Evolutionary conservation across 2,888 invertebrate species (phyloP), one percentile per base, ranked within the genome.

Genomic region (Mesochorus sp.): DNA sequence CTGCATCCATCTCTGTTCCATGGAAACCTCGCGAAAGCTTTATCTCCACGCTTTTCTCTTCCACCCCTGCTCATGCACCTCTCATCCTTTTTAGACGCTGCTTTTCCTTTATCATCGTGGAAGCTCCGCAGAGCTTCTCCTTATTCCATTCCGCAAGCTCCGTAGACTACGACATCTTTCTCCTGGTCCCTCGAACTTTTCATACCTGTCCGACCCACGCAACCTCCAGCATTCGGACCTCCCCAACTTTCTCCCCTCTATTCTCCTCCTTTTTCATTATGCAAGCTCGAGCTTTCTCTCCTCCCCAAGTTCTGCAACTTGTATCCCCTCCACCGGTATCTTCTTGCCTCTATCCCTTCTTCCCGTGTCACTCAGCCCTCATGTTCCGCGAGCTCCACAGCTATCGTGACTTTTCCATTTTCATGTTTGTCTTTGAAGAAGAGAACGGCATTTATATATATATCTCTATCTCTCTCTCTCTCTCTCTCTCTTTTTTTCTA

Each of bases 341-440:
- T 34, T 37, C 37, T 37, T 4, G 1, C n/a, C 8, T 24, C 14
- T 1, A 8, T 31, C 19, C 21, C 49, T 6, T 34, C 17, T 24
- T 1, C 10, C 12, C 5, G 10, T 19, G 10, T 19, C 66, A 17
- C 14, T 14, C 42, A 5, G 17, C n/a, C 53, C 51, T 49, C 12
- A 8, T 26, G 10, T 61, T 19, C 19, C 6, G 28, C 14, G 28
- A 39, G 14, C 14, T 59, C 8, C 12, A n/a, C n/a, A 24, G 59
- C 39, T 37, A 24, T 3, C 12, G 24, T 3, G 14, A 21, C 6
- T 62, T 34, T 19, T 62, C 19, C 5, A 19, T 28, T 62, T 47
- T 14, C 19, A n/a, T 44, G 31, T 62, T 47, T 47, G 44, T 31
- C 31, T 44, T 62, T 44, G 19, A n/a, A 37, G 24, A 37, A 24